Evolutionary conservation across 2,113 vertebrate species (phyloP), one percentile per base, ranked within the genome.

Genomic region (Cochlearius cochlearius): DNA sequence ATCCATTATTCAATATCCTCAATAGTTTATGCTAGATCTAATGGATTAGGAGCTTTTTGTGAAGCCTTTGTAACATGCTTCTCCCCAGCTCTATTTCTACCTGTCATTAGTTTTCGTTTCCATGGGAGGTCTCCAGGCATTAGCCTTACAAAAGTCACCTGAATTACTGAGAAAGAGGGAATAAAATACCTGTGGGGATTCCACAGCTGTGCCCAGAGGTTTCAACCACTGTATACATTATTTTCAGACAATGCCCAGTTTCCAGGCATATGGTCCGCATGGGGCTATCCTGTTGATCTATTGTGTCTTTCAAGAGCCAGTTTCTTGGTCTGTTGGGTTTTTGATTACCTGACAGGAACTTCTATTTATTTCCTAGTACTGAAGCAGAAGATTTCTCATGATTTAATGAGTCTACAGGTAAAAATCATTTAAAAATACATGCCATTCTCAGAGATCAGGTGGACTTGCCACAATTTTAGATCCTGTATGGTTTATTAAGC

Each of bases 271-370:
- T 80, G 15, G 26, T 91, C 77, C 41, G 58, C 26, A 53, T 5
- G 2, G 47, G 58, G 27, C 20, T 77, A 67, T 86, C 27, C 67
- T 92, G 75, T 27, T 88, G 87, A 93, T 92, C 75, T 88, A 68
- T 10, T 68, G 47, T 34, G 23, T 47, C 72, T 81, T 94, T 86
- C 60, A 92, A 67, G 64, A 84, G 59, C 22, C n/a, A n/a, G 45
- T 50, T 93, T 73, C 83, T 91, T 86, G 52, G 63, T 84, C 85
- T 84, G 56, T 27, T 86, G 79, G 27, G 19, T 27, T 88, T 96
- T 86, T 96, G 56, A 95, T 94, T 86, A 88, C 60, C 64, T 96
- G 92, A 72, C 81, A 88, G 26, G 49, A 91, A 83, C 23, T 63
- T 82, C 47, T 86, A 84, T 88, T 83, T 95, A 88, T 93, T 86